A percentile compares a stretch with the other conserved stretches of the same genome.
These are phyloP conservation scores for Sebastes trivittatus DNA, from an alignment of 2,797 vertebrate species.

Conservation along the genomic window DNA sequence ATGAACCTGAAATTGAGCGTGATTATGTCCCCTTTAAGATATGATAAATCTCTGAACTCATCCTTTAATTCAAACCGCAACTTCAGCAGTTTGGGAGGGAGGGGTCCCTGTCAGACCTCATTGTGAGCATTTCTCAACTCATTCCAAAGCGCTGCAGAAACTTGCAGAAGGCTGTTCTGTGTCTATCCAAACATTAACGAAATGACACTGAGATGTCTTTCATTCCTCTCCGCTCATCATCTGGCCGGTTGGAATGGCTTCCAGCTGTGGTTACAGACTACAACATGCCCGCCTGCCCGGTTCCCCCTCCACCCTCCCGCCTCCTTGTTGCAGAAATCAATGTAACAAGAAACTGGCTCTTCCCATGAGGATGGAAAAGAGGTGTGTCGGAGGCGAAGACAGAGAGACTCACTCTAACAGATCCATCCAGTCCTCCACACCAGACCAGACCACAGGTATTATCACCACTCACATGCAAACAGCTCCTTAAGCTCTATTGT, in stretches of 20 bases:
- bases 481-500: conserved; percentile 2
- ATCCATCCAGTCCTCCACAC: background rate
- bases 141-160: conserved; percentile 34
- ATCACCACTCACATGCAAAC: background rate
- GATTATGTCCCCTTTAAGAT: too few species aligned
- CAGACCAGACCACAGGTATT: background rate
- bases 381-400: conserved; percentile 48
- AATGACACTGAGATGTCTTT: conserved; percentile 4
- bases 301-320: background rate
- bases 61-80: background rate
- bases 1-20: too few species aligned
- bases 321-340: conserved; percentile 12
- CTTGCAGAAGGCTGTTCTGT: conserved; percentile 18
- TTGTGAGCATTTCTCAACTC: conserved; percentile 1
- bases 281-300: conserved; percentile 15
- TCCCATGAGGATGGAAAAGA: conserved; percentile 31
- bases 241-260: conserved; percentile 10
- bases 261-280: conserved; percentile 30
- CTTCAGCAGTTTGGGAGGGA: background rate
- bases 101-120: background rate
- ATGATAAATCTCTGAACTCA: background rate
- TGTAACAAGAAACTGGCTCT: background rate
- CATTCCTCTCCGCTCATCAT: conserved; percentile 17
- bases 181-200: background rate
- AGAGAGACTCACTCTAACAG: conserved; percentile 9